Conservation (phyloP, 2,888 invertebrate genomes). For the Caenorhabditis macrosperma region DNA sequence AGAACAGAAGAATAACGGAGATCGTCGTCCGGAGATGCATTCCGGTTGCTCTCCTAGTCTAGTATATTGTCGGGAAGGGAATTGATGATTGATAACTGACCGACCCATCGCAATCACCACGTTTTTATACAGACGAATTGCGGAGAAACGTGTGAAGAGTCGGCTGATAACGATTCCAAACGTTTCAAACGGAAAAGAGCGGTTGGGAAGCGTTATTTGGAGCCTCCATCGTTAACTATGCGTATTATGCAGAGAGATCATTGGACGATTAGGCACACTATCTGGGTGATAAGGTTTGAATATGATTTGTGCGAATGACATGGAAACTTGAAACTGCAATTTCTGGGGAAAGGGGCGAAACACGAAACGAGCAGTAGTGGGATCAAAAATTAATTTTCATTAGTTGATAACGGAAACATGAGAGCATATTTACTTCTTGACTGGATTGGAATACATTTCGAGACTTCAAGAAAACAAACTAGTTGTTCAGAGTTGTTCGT, state of each 20-base stretch:
- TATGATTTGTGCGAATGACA: background rate
- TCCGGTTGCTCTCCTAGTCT: slow-evolving; percentile 12
- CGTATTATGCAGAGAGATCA: slow-evolving; percentile 25
- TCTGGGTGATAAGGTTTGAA: background rate
- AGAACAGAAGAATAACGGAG: background rate
- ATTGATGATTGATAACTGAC: slow-evolving; percentile 13
- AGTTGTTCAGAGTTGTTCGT: too few species aligned
- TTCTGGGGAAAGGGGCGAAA: too few species aligned
- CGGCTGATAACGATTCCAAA: background rate
- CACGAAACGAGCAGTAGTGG: background rate
- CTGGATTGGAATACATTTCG: too few species aligned
- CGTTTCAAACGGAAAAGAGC: background rate
- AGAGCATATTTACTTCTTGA: too few species aligned
- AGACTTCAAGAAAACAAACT: too few species aligned
- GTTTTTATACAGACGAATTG: slow-evolving; percentile 37
- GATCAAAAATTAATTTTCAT: background rate
- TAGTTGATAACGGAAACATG: background rate
- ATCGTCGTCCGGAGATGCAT: background rate
- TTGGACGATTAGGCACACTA: slow-evolving; percentile 9
- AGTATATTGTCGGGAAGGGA: slow-evolving; percentile 27
- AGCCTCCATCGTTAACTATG: slow-evolving; percentile 25
- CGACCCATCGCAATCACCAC: slow-evolving; percentile 14
- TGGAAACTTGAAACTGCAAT: too few species aligned
- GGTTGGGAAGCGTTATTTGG: background rate
- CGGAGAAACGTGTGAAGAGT: slow-evolving; percentile 19